Evolutionary conservation across 2,797 vertebrate species (phyloP).

Genomic region (Hydrolagus colliei): DNA sequence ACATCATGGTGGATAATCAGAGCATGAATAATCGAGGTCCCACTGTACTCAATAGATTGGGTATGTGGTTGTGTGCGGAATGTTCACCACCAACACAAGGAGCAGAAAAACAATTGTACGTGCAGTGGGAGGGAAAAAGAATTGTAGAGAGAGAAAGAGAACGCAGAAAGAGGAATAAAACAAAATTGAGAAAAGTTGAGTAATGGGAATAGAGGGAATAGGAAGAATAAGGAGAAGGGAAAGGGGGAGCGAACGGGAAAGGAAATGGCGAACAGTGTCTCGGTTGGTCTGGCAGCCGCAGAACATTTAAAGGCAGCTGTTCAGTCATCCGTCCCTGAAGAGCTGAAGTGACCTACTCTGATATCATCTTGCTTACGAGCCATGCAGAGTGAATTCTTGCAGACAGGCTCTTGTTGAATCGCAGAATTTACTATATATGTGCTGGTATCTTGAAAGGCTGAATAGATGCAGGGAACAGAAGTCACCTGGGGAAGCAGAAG

Average conservation of each 20-base stretch:
- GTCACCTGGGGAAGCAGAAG: too few relatives aligned
- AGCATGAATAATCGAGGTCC: too few relatives aligned
- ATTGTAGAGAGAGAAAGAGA: background rate
- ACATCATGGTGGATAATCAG: too few relatives aligned
- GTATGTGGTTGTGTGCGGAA: background rate
- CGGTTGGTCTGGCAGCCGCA: background rate
- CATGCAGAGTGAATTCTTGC: too few relatives aligned
- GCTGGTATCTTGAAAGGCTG: background rate
- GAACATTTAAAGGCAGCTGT: background rate
- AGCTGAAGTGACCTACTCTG: background rate
- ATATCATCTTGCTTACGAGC: background rate
- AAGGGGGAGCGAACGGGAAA: background rate
- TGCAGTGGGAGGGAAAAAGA: background rate
- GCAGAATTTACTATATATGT: background rate
- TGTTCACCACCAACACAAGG: background rate
- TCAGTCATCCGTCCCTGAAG: background rate
- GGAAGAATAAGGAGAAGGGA: background rate
- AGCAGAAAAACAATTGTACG: background rate
- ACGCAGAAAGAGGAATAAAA: background rate
- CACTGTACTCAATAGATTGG: background rate
- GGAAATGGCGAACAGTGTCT: background rate
- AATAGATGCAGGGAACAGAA: background rate
- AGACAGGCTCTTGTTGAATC: background rate
- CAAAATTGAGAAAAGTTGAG: background rate
- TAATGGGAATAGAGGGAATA: background rate